Percentiles rank a stretch among this genome's conserved stretches.
These are phyloP conservation scores for Tretioscincus oriximinensis DNA, from an alignment of 2,113 vertebrate species.

Conservation along the genomic window DNA sequence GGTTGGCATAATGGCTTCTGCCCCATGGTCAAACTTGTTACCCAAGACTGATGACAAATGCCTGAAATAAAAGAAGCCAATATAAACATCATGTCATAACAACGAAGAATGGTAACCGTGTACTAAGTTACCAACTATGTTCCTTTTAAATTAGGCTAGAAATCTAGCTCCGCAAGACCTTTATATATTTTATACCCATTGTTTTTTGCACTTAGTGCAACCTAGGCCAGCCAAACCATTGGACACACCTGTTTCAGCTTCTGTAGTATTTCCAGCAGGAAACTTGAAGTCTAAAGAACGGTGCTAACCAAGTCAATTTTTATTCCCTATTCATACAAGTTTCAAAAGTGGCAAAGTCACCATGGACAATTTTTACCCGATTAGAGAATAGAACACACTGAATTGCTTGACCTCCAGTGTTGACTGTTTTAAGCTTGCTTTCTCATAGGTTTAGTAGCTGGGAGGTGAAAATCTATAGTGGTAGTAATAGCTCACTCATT, in stretches of 20 bases:
- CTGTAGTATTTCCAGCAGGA: slow-evolving; percentile 14
- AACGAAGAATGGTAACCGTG: neutral
- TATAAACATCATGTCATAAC: neutral
- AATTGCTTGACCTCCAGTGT: neutral
- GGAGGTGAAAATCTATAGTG: too few species aligned
- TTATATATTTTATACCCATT: too few species aligned
- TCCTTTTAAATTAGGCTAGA: neutral
- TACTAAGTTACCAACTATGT: neutral
- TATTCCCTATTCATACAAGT: slow-evolving; percentile 16
- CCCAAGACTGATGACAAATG: slow-evolving; percentile 89
- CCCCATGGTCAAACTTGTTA: slow-evolving; percentile 97
- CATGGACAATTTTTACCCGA: slow-evolving; percentile 7
- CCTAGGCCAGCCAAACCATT: too few species aligned
- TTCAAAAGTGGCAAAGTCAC: slow-evolving; percentile 14
- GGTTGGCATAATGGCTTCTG: slow-evolving; percentile 95
- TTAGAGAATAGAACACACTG: neutral
- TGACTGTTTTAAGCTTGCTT: neutral
- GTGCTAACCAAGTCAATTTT: neutral
- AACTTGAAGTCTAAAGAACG: neutral
- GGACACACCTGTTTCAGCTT: too few species aligned
- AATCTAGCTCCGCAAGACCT: too few species aligned
- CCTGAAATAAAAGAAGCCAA: slow-evolving; percentile 67
- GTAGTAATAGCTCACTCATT: too few species aligned
- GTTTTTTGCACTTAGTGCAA: too few species aligned
- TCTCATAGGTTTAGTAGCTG: slow-evolving; percentile 10